Base-by-base conservation (phyloP, 2,113 vertebrate species). In the Antechinus stuartii region DNA sequence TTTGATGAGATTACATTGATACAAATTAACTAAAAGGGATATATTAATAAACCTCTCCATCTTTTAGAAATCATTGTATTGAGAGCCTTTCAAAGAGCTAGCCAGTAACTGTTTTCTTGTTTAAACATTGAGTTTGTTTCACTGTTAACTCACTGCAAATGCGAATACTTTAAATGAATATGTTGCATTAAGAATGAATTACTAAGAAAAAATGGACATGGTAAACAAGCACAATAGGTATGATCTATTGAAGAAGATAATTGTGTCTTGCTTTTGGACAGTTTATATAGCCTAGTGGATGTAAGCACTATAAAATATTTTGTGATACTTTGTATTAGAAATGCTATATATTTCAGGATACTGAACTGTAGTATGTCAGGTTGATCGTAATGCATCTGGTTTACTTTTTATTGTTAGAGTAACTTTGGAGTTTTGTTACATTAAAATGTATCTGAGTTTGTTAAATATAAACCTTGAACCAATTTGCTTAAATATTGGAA, bases 1-100 rank as follows among this genome's bases (percentile, higher is more conserved):
- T 99, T 99, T 99, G 98, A 99, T 98, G 98, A 99, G 99, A 99
- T 99, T 98, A 99, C 97, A 96, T 95, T 96, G 98, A 97, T 98
- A 98, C 96, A 98, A 56, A 50, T 91, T 94, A 90, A 76, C 94
- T 96, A 91, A 96, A 97, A 95, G 95, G 95, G 91, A 91, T 95
- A 97, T 95, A 97, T 97, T 97, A 94, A 97, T 96, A 95, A 97
- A 95, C 89, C 89, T 90, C 91, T 94, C 93, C 94, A 94, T 97
- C 98, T 47, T 94, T 97, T 95, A 92, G 96, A 92, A 96, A 96
- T 94, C 95, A 94, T 96, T 95, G 97, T 96, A 89, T 93, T 97
- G 96, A 96, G 97, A 97, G 96, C 93, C 94, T 97, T 97, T 97
- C 95, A 97, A 97, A 96, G 95, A 95, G 95, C 94, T 91, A 93